A percentile compares a stretch with the other conserved stretches of the same genome.
Evolutionary conservation across 2,797 vertebrate species (phyloP).

Genomic region (Propithecus perrieri): DNA sequence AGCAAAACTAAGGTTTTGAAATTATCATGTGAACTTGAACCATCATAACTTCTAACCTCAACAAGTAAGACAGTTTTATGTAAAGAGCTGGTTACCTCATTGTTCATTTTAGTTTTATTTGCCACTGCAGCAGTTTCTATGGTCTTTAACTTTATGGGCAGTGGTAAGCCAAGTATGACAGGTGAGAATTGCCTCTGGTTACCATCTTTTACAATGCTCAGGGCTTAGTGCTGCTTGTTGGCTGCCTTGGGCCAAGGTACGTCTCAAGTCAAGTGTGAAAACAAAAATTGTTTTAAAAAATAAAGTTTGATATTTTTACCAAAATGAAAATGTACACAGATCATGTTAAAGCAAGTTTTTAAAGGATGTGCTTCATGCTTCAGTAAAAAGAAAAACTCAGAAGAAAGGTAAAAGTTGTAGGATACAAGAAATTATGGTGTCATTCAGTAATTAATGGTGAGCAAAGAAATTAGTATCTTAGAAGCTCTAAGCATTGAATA

Average conservation of each 20-base stretch:
- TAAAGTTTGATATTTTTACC: not conserved
- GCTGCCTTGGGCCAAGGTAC: not conserved
- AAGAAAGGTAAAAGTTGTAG: not conserved
- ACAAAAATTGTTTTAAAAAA: not conserved
- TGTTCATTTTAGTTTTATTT: conserved; percentile 31
- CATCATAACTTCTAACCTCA: not conserved
- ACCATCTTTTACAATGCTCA: not conserved
- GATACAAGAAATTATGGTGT: not conserved
- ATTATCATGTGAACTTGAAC: not conserved
- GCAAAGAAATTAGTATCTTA: not conserved
- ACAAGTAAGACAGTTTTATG: not conserved
- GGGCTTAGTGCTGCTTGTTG: not conserved
- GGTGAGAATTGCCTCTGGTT: not conserved
- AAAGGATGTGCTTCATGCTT: not conserved
- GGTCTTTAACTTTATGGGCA: not conserved
- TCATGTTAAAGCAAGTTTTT: conserved; percentile 20
- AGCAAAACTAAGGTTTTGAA: not conserved
- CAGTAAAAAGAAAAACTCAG: not conserved
- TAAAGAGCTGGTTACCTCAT: not conserved
- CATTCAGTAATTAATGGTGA: not conserved
- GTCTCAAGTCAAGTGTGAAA: not conserved
- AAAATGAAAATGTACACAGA: not conserved
- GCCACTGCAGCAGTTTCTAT: not conserved
- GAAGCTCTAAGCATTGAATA: not conserved
- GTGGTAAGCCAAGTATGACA: not conserved